phyloP scores from a whole-genome alignment of 1,140 invertebrate genomes.

The Drosophila asahinai region DNA sequence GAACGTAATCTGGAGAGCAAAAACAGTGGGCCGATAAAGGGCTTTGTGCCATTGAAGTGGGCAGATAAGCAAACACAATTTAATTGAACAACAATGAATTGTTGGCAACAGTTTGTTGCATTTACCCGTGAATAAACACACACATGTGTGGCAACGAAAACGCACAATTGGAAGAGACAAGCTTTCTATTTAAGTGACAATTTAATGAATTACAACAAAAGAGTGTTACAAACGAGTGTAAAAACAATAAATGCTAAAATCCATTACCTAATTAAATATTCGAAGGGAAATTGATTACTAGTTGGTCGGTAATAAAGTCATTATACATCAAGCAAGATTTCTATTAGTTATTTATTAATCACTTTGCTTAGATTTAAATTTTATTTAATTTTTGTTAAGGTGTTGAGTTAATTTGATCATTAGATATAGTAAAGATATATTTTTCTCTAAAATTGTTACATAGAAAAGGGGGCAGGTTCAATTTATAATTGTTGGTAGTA shows the following conservation, averaged over 20 bases:
- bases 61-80: constrained; percentile 34
- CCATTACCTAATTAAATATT: constrained; percentile 7
- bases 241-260: constrained; percentile 12
- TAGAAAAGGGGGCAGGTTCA: too few relatives aligned
- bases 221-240: constrained; percentile 1
- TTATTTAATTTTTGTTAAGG: neutral
- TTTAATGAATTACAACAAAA: constrained; percentile 19
- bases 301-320: neutral
- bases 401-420: too few relatives aligned
- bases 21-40: constrained; percentile 27
- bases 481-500: too few relatives aligned
- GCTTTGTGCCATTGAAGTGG: constrained; percentile 29
- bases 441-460: neutral
- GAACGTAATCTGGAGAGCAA: constrained; percentile 40
- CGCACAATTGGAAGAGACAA: neutral
- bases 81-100: constrained; percentile 30
- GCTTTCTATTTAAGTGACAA: constrained; percentile 8
- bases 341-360: neutral
- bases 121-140: constrained; percentile 26
- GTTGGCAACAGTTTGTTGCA: constrained; percentile 14
- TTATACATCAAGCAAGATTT: neutral
- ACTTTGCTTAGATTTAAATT: neutral
- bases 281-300: constrained; percentile 1
- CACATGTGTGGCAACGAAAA: neutral
- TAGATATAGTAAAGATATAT: neutral